A percentile compares a stretch with the other conserved stretches of the same genome.
Conservation (phyloP, 2,888 invertebrate genomes). For the Bruchidius siliquastri region DNA sequence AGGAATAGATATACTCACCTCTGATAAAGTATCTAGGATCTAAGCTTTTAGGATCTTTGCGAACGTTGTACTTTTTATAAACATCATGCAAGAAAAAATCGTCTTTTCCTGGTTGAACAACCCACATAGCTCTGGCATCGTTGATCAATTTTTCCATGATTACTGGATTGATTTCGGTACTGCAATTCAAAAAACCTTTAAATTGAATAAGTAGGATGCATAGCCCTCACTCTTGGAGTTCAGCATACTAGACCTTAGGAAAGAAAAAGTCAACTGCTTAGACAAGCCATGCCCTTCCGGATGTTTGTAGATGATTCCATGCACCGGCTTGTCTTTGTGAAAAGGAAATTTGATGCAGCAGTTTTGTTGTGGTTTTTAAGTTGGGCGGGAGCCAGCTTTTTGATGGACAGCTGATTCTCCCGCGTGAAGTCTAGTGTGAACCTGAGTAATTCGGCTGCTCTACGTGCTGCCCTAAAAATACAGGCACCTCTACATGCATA, state of each 20-base stretch:
- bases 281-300: no score
- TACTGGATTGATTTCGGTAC: conserved; percentile 24
- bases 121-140: conserved; percentile 53
- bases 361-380: no score
- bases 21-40: conserved; percentile 29
- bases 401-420: no score
- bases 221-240: neutral
- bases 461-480: no score
- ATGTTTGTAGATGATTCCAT: neutral
- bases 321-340: no score
- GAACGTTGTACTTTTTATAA: conserved; percentile 44
- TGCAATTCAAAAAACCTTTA: conserved; percentile 8
- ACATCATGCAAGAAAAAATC: conserved; percentile 53
- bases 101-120: conserved; percentile 53
- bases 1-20: neutral
- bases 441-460: no score
- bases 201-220: no score
- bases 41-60: conserved; percentile 23
- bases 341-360: no score
- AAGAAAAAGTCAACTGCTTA: neutral
- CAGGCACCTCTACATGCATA: no score
- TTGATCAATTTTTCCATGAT: conserved; percentile 49
- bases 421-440: no score
- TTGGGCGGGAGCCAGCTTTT: no score
- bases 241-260: neutral